A percentile compares a stretch with the other conserved stretches of the same genome.
Evolutionary conservation across 2,888 invertebrate species (phyloP).

Genomic region (Graphium colonna): DNA sequence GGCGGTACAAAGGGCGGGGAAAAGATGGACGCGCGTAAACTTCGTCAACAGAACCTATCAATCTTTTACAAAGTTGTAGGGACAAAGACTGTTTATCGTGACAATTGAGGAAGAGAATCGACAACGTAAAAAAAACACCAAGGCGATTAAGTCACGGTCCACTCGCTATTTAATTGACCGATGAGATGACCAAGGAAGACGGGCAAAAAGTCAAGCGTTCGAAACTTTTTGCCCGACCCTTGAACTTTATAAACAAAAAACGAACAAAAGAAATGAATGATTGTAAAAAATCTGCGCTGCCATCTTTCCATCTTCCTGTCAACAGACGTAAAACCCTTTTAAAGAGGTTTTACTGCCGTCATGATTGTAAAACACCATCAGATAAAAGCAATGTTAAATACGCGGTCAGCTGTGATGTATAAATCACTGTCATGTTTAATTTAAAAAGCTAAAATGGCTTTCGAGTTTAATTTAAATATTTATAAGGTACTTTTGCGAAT

Average conservation of each 20-base stretch:
- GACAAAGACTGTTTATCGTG: conserved; percentile 24
- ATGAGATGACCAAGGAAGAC: conserved; percentile 23
- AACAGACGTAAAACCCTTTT: conserved; percentile 13
- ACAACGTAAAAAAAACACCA: conserved; percentile 19
- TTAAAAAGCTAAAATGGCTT: conserved; percentile 10
- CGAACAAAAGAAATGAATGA: conserved; percentile 19
- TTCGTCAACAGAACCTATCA: conserved; percentile 19
- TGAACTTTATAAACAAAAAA: conserved; percentile 19
- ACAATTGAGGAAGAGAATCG: conserved; percentile 25
- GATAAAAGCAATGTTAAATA: conserved; percentile 10
- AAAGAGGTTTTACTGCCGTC: conserved; percentile 16
- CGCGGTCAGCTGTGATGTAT: conserved; percentile 6
- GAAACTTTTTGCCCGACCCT: conserved; percentile 22
- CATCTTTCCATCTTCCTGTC: conserved; percentile 18
- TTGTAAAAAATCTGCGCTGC: conserved; percentile 15
- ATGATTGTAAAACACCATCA: conserved; percentile 15
- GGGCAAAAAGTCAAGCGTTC: conserved; percentile 18
- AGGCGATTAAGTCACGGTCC: conserved; percentile 22
- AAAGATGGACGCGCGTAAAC: conserved; percentile 7
- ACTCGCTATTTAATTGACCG: conserved; percentile 24
- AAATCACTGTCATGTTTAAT: conserved; percentile 12
- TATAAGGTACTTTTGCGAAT: background rate
- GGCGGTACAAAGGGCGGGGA: conserved; percentile 8
- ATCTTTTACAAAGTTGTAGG: conserved; percentile 20
- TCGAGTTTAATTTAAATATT: background rate